A percentile compares a stretch with the other conserved stretches of the same genome.
phyloP scores from a whole-genome alignment of 2,888 invertebrate genomes.

The Melinopterus prodromus region DNA sequence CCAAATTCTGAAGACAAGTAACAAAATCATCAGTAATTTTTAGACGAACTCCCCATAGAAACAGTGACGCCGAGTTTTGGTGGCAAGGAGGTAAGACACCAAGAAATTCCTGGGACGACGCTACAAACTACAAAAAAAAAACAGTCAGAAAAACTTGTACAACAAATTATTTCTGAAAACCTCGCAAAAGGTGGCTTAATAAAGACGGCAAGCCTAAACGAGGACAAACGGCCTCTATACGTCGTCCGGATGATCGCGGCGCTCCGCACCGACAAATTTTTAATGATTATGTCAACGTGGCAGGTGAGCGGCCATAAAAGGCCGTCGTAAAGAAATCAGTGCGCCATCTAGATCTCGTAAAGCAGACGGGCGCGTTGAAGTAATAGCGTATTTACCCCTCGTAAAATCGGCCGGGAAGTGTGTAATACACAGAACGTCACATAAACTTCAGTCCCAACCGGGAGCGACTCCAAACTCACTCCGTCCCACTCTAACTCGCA shows the following conservation, averaged over 20 bases:
- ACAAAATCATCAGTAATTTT: too few species aligned
- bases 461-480: constrained; percentile 36
- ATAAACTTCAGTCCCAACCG: constrained; percentile 56
- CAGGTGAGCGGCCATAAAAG: constrained; percentile 31
- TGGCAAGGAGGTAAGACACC: too few species aligned
- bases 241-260: not conserved
- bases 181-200: not conserved
- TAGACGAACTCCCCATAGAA: too few species aligned
- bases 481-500: not conserved
- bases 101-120: too few species aligned
- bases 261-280: constrained; percentile 28
- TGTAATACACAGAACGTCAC: constrained; percentile 62
- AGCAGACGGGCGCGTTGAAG: constrained; percentile 56
- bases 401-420: constrained; percentile 61
- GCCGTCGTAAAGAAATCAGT: constrained; percentile 56
- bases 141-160: not conserved
- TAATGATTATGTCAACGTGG: constrained; percentile 36
- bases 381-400: constrained; percentile 61
- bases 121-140: not conserved
- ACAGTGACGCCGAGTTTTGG: too few species aligned
- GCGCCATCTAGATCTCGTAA: constrained; percentile 58
- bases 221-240: not conserved
- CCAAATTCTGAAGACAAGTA: too few species aligned
- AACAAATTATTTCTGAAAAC: not conserved
- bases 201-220: not conserved